Evolutionary conservation across 2,888 invertebrate genomes (phyloP), one percentile per base, ranked within the genome.

Genomic region (Drosophila ezoana): DNA sequence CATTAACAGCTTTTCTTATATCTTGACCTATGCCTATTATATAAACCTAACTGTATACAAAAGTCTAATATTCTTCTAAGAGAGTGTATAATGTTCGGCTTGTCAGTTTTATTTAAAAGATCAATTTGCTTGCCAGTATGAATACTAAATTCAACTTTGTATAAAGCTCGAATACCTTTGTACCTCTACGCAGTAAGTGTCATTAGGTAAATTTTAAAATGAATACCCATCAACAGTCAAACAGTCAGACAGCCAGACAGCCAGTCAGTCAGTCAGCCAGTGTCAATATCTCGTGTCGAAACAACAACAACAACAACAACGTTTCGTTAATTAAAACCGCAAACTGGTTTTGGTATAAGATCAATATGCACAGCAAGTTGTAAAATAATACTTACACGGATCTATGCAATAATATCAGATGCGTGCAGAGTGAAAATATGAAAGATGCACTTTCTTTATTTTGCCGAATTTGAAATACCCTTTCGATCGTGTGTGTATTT

Each of bases 271-370:
- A 23, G 44, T 43, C 35, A 51, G 51, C 32, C 63, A 58, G 66
- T 67, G 68, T 67, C 67, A 58, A 67, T 67, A 67, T 57, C 68
- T 67, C 45, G 66, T 28, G 45, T 37, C 35, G 48, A 63, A 45
- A 20, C 40, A 63, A 35, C 13, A 35, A 35, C 5, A 35, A 35
- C 68, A 62, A 43, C 62, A 80, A 60, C 62, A 80, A 53, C 59
- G 56, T 63, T 45, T 56, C 64, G 62, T 64, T 76, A 79, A 83
- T 83, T 73, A 76, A 80, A 76, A 73, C 80, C 67, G 62, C 77
- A 83, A 80, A 63, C 79, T 66, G 84, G 79, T 80, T 80, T 51
- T 38, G 45, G 52, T 57, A 64, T 73, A 62, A 68, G 53, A 60
- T 60, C 60, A 33, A 60, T 60, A 54, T 66, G 37, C 59, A 52